These are phyloP conservation scores for Todiramphus chloris DNA, from an alignment of 2,113 vertebrate genomes.

Conservation along the genomic window DNA sequence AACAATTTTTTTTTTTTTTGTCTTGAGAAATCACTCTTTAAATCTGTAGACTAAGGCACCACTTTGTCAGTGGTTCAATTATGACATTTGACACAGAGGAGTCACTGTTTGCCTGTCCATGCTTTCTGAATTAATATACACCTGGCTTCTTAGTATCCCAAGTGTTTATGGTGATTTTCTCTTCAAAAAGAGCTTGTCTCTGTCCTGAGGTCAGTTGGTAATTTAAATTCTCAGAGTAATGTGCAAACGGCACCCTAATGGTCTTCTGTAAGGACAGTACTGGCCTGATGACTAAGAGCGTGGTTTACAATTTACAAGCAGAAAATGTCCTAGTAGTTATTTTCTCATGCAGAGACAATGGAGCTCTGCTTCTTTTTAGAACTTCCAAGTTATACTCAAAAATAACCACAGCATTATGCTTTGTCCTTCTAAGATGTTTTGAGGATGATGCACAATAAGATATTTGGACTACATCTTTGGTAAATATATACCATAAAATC, in stretches of 20 bases:
- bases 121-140: background rate
- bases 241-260: background rate
- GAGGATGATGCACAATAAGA: background rate
- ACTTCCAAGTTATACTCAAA: background rate
- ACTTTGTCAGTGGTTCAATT: background rate
- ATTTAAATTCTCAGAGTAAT: background rate
- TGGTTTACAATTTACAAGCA: background rate
- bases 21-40: background rate
- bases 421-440: background rate
- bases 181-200: background rate
- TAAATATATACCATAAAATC: background rate
- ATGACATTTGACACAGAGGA: background rate
- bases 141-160: background rate
- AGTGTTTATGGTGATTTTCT: background rate
- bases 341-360: background rate
- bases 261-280: background rate
- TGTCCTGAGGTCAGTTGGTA: background rate
- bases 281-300: background rate
- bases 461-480: background rate
- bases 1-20: background rate
- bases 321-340: background rate
- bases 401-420: background rate
- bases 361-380: background rate
- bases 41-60: background rate
- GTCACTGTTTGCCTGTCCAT: background rate